These are phyloP conservation scores for Bombus waltoni DNA, from an alignment of 1,140 invertebrate species.

Conservation along the genomic window DNA sequence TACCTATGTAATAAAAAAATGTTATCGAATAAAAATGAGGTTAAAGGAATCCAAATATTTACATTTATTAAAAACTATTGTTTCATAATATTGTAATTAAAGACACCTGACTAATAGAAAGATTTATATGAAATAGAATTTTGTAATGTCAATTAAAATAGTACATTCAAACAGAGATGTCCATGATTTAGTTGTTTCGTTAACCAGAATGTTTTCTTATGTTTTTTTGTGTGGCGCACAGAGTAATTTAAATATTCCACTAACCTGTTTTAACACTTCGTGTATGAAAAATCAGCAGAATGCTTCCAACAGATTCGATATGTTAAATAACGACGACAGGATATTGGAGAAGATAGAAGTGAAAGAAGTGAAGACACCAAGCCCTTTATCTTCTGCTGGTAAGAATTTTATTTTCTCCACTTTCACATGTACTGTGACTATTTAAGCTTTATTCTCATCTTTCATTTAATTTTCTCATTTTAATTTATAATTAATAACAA, in stretches of 20 bases:
- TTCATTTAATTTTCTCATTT: neutral
- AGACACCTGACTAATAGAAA: too few relatives aligned
- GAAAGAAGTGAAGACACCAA: conserved; percentile 30
- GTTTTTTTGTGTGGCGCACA: conserved; percentile 1
- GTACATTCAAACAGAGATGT: neutral
- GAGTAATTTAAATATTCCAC: neutral
- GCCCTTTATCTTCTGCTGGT: conserved; percentile 35
- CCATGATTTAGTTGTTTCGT: neutral
- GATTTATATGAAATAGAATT: too few relatives aligned
- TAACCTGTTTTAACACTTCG: conserved; percentile 9
- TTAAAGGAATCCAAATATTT: too few relatives aligned
- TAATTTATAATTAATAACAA: neutral
- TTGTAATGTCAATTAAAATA: too few relatives aligned
- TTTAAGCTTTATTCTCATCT: neutral
- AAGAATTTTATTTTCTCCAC: neutral
- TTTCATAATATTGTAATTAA: too few relatives aligned
- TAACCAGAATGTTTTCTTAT: conserved; percentile 11
- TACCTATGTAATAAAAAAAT: too few relatives aligned
- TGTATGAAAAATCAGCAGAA: neutral
- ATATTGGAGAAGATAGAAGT: conserved; percentile 13
- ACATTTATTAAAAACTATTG: too few relatives aligned
- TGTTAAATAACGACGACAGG: conserved; percentile 34
- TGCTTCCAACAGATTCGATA: conserved; percentile 32
- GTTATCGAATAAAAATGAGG: too few relatives aligned
- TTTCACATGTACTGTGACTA: neutral